Percentiles rank a stretch among this genome's conserved stretches.
phyloP scores from a whole-genome alignment of 2,113 vertebrate genomes.

The Ahaetulla prasina region DNA sequence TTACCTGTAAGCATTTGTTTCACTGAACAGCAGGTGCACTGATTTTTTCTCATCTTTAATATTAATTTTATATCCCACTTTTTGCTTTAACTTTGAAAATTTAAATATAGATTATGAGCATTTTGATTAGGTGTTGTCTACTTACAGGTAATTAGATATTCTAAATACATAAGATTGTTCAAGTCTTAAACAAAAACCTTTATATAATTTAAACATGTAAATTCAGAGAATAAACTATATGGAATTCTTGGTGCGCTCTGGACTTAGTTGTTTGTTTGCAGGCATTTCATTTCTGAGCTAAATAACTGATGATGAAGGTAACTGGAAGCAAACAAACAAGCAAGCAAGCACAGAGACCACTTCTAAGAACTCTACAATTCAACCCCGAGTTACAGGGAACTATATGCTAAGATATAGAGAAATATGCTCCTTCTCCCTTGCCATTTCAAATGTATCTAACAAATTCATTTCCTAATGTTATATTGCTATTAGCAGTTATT shows the following conservation, averaged over 20 bases:
- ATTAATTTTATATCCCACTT: background rate
- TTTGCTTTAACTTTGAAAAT: background rate
- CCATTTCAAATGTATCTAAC: background rate
- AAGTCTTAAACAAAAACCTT: background rate
- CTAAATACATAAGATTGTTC: background rate
- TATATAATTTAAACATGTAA: background rate
- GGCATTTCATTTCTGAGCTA: background rate
- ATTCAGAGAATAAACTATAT: background rate
- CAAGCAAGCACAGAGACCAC: background rate
- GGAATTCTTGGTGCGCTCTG: background rate
- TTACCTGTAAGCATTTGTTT: background rate
- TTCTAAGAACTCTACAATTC: background rate
- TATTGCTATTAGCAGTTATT: background rate
- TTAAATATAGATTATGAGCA: background rate
- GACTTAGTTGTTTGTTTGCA: background rate
- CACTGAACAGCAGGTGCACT: background rate
- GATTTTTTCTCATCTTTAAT: background rate
- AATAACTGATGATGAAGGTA: background rate
- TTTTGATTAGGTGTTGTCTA: background rate
- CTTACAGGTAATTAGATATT: background rate
- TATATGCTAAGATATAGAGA: background rate
- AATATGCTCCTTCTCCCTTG: background rate
- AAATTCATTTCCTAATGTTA: background rate
- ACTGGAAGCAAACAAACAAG: background rate
- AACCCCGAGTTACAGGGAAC: background rate